Evolutionary conservation across 2,888 invertebrate species (phyloP).

Genomic region (Ceramica pisi): DNA sequence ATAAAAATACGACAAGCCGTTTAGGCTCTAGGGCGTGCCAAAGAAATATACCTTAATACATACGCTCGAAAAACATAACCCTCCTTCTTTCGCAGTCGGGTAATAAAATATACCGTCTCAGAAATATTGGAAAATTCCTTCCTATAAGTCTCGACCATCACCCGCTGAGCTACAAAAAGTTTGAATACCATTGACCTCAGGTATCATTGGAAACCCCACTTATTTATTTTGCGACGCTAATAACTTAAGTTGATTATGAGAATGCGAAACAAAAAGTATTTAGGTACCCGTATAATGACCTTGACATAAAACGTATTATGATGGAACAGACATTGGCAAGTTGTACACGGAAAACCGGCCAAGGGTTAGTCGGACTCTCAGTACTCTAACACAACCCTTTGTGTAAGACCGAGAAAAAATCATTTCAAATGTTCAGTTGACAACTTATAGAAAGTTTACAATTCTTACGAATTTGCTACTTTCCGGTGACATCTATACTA

Average conservation of each 20-base stretch:
- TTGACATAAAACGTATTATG: conserved; percentile 25
- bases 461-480: too few relatives aligned
- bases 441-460: too few relatives aligned
- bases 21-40: too few relatives aligned
- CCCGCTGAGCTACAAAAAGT: conserved; percentile 24
- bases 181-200: conserved; percentile 8
- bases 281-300: conserved; percentile 26
- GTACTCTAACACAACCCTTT: too few relatives aligned
- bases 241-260: conserved; percentile 38
- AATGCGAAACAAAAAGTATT: conserved; percentile 39
- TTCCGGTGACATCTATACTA: too few relatives aligned
- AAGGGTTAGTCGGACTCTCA: too few relatives aligned
- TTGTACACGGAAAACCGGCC: not conserved
- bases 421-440: too few relatives aligned
- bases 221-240: conserved; percentile 9
- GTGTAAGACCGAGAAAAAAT: too few relatives aligned
- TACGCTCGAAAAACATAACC: too few relatives aligned
- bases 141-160: not conserved
- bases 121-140: conserved; percentile 17
- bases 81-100: too few relatives aligned
- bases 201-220: conserved; percentile 23
- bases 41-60: too few relatives aligned
- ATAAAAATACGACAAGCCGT: too few relatives aligned
- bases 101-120: not conserved
- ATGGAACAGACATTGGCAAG: conserved; percentile 11